Evolutionary conservation across 2,888 invertebrate genomes (phyloP), one percentile per base, ranked within the genome.

Genomic region (Erebia aethiops): DNA sequence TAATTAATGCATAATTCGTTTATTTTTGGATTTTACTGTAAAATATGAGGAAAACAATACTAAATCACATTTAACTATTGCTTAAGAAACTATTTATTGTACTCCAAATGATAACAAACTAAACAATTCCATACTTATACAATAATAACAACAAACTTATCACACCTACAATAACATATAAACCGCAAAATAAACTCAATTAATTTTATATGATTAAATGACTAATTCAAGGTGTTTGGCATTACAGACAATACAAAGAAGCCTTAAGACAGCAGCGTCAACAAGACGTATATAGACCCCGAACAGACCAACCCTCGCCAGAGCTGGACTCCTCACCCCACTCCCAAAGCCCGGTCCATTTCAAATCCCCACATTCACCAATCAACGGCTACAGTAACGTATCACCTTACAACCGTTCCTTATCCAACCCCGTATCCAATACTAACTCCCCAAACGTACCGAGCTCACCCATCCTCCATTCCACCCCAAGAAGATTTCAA

Each of bases 191-290:
- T 10, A 26, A 43, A 26, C 8, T 51, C 11, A 49, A 41, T 21
- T 8, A 21, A 54, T 26, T 21, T 7, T 8, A 35, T n/a, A n/a
- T n/a, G n/a, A n/a, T n/a, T n/a, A n/a, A n/a, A 14, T 10, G 11
- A 51, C 26, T 71, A 67, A 67, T 63, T 1, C 1, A 3, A 18
- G 10, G 16, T 56, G 35, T 62, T 69, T 66, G 54, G 21, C 73
- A 74, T 94, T 92, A 8, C 91, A 95, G 97, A 90, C 97, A 98
- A 94, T 98, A 97, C 93, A 98, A 98, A 94, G 98, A 98, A 94
- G 97, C 97, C 71, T 89, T 97, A 84, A 96, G 96, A 87, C 97
- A 97, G 81, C 98, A 98, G 88, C 95, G 98, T 79, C 96, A 96
- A 75, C 96, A 96, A 89, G 97, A 97, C 85, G 95, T 97, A 72